Evolutionary conservation across 1,140 invertebrate genomes (phyloP).

Genomic region (Drosophila baimaii): DNA sequence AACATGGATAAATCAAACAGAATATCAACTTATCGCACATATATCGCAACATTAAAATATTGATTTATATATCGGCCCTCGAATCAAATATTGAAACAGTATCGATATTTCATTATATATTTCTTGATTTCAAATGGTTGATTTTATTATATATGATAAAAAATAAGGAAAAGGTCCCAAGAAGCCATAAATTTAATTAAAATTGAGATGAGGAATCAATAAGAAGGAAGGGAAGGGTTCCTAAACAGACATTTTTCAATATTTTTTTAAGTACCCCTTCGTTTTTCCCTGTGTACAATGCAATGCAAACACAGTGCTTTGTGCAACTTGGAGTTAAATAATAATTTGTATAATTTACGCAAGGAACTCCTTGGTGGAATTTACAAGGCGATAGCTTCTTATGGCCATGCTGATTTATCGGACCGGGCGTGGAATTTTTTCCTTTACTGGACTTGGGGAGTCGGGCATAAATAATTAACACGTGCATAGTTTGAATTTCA

Average conservation of each 20-base stretch:
- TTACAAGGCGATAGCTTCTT: slow-evolving; percentile 54
- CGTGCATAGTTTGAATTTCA: slow-evolving; percentile 68
- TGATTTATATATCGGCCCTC: too few species aligned
- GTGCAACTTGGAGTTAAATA: slow-evolving; percentile 58
- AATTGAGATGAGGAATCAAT: neutral
- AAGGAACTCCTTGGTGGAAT: slow-evolving; percentile 57
- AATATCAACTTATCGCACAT: too few species aligned
- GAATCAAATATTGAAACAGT: too few species aligned
- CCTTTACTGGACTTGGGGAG: slow-evolving; percentile 10
- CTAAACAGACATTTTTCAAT: too few species aligned
- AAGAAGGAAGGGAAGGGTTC: neutral
- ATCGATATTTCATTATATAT: too few species aligned
- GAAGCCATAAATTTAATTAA: too few species aligned
- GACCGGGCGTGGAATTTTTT: slow-evolving; percentile 31
- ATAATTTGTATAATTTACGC: slow-evolving; percentile 82
- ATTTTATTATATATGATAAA: neutral
- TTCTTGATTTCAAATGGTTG: too few species aligned
- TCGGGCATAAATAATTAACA: slow-evolving; percentile 74
- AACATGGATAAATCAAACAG: too few species aligned
- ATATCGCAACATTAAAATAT: too few species aligned
- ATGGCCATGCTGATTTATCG: slow-evolving; percentile 50
- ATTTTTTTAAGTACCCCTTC: neutral
- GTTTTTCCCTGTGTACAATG: slow-evolving; percentile 10
- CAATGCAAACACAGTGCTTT: slow-evolving; percentile 12
- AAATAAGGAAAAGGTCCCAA: neutral